A percentile compares a stretch with the other conserved stretches of the same genome.
Conservation (phyloP, 2,113 vertebrate species). For the Lamprotornis superbus region DNA sequence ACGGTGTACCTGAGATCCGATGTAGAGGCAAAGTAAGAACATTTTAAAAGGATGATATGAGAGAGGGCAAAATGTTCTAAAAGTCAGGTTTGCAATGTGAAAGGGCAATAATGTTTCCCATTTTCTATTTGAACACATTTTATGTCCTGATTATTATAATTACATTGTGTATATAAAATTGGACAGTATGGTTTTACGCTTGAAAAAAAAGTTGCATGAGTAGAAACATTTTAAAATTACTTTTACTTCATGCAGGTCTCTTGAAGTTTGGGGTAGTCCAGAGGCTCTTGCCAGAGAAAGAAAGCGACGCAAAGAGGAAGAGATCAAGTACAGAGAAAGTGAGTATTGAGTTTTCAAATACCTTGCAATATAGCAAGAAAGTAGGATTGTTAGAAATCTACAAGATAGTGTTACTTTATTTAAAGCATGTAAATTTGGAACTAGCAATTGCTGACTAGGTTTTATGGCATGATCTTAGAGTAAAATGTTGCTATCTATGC, state of each 20-base stretch:
- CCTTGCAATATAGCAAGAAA: background rate
- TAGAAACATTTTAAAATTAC: background rate
- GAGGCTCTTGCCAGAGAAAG: constrained; percentile 93
- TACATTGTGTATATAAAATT: background rate
- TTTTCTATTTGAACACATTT: background rate
- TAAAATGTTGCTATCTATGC: background rate
- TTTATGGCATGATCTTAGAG: background rate
- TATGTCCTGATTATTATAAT: background rate
- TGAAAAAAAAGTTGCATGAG: background rate
- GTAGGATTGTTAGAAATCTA: background rate
- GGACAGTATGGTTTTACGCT: background rate
- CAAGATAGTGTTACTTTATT: background rate
- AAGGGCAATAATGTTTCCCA: background rate
- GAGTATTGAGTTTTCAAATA: constrained; percentile 58
- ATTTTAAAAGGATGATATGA: background rate
- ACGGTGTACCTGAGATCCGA: constrained; percentile 95
- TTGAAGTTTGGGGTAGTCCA: constrained; percentile 95
- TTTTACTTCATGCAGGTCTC: constrained; percentile 75
- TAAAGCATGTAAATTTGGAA: background rate
- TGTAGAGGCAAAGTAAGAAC: constrained; percentile 91
- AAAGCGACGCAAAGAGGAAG: constrained; percentile 87
- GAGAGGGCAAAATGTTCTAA: background rate
- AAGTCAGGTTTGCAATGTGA: background rate
- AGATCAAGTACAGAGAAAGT: constrained; percentile 94
- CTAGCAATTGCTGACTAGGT: background rate